A percentile compares a stretch with the other conserved stretches of the same genome.
Conservation (phyloP, 37 sponge, comb jelly and placozoan species). For the Oscarella lobularis region DNA sequence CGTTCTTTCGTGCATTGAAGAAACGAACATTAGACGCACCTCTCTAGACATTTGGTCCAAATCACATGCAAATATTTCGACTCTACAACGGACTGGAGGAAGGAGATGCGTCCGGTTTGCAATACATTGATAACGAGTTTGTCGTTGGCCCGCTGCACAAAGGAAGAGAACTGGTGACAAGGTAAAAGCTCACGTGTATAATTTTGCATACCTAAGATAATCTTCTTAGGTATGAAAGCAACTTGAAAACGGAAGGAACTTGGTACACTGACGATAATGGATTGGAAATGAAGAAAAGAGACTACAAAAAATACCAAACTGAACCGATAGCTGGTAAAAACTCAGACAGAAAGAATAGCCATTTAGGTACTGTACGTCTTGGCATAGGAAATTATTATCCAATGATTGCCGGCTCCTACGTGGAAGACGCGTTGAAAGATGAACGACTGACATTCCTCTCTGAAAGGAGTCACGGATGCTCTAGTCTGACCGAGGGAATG, state of each 20-base stretch:
- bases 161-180: too few relatives aligned
- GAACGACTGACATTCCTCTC: not conserved
- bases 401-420: not conserved
- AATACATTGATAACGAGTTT: too few relatives aligned
- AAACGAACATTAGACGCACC: too few relatives aligned
- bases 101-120: too few relatives aligned
- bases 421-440: not conserved
- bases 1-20: not conserved
- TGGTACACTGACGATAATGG: not conserved
- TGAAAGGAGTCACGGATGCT: not conserved
- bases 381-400: not conserved
- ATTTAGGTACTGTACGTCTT: not conserved
- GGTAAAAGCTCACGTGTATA: too few relatives aligned
- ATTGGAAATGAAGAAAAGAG: constrained; percentile 1
- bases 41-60: too few relatives aligned
- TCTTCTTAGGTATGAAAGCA: not conserved
- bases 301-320: not conserved
- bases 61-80: too few relatives aligned
- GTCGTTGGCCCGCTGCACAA: too few relatives aligned
- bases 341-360: not conserved
- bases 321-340: not conserved
- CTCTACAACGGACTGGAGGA: too few relatives aligned
- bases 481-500: not conserved
- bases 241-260: not conserved
- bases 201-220: too few relatives aligned